Conservation (phyloP, 92 coral and sea anemone species). For the Palythoa heliodiscus region DNA sequence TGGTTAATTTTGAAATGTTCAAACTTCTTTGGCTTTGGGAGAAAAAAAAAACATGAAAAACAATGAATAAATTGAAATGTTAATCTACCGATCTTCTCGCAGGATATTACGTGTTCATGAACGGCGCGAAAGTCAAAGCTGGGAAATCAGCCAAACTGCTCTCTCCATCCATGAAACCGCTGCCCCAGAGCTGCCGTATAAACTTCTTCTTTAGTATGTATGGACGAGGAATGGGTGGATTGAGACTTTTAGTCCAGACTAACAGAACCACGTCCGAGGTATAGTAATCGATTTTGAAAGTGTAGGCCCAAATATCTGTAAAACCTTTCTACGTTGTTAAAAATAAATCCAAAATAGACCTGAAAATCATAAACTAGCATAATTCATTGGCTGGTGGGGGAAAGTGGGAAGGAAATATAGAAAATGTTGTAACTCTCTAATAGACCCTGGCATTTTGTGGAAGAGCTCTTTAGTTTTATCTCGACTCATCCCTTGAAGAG, state of each 20-base stretch:
- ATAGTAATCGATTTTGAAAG: not conserved
- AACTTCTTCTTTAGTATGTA: slow-evolving; percentile 91
- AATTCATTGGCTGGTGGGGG: too few relatives aligned
- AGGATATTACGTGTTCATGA: slow-evolving; percentile 89
- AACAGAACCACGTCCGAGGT: slow-evolving; percentile 52
- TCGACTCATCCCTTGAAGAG: too few relatives aligned
- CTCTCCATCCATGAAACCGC: slow-evolving; percentile 53
- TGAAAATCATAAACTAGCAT: too few relatives aligned
- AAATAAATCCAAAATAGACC: too few relatives aligned
- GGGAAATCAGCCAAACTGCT: slow-evolving; percentile 70
- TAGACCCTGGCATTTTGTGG: too few relatives aligned
- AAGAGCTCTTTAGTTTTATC: too few relatives aligned
- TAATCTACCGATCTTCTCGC: not conserved
- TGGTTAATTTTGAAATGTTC: not conserved
- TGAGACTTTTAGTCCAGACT: slow-evolving; percentile 63
- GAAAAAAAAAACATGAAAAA: not conserved
- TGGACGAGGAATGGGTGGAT: slow-evolving; percentile 77
- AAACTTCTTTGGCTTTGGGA: not conserved
- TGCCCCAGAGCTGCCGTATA: slow-evolving; percentile 75
- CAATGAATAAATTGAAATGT: not conserved
- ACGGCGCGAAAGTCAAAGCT: slow-evolving; percentile 50
- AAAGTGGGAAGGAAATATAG: too few relatives aligned
- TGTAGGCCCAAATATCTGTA: not conserved
- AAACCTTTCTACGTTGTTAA: too few relatives aligned
- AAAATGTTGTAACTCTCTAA: too few relatives aligned